phyloP scores from a whole-genome alignment of 2,113 vertebrate species.

The Oreochromis tanganicae region DNA sequence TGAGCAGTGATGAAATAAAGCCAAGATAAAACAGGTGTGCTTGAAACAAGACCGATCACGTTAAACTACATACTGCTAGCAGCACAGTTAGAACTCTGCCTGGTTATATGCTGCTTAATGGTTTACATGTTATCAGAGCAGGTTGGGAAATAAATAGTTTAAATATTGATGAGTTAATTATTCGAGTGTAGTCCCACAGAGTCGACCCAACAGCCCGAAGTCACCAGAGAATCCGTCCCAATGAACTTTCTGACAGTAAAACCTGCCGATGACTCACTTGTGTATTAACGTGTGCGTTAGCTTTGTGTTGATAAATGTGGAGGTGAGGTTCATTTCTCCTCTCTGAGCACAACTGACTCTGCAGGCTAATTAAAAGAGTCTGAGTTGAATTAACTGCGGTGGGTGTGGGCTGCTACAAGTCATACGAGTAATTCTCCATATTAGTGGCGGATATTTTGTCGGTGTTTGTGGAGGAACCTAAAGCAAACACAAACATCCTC shows the following conservation, averaged over 20 bases:
- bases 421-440: background rate
- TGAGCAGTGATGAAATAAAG: background rate
- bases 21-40: background rate
- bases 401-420: background rate
- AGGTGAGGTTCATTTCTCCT: background rate
- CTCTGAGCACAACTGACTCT: background rate
- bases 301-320: background rate
- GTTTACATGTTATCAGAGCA: background rate
- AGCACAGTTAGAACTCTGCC: background rate
- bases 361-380: background rate
- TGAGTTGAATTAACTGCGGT: background rate
- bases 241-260: background rate
- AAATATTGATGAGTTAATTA: background rate
- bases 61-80: background rate
- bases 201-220: background rate
- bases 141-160: background rate
- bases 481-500: slow-evolving; percentile 6
- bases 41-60: background rate
- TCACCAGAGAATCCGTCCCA: background rate
- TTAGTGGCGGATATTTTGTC: background rate
- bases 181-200: background rate
- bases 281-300: background rate
- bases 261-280: background rate
- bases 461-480: background rate
- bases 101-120: background rate